Conservation (phyloP, 92 coral and sea anemone genomes). For the Isaurus tuberculatus region DNA sequence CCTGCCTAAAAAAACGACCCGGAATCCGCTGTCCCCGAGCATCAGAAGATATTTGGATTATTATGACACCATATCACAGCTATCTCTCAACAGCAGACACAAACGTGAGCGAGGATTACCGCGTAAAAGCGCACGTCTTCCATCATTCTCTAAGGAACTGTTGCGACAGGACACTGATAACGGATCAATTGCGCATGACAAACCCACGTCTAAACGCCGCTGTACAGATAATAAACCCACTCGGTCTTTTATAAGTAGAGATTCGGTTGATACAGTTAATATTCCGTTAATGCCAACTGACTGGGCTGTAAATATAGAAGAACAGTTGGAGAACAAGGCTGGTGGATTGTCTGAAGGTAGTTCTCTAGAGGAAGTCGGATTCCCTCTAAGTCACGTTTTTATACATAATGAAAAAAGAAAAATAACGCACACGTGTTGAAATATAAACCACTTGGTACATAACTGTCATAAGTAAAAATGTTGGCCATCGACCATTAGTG, state of each 20-base stretch:
- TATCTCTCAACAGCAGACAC: conserved; percentile 56
- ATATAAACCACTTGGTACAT: no score
- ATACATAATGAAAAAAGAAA: no score
- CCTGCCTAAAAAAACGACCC: conserved; percentile 69
- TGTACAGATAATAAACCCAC: background rate
- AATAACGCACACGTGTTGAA: no score
- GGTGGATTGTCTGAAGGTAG: background rate
- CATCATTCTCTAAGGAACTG: background rate
- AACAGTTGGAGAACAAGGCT: conserved; percentile 22
- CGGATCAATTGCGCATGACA: conserved; percentile 10
- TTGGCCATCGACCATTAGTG: no score
- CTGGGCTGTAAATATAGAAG: conserved; percentile 53
- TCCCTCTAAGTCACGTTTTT: background rate
- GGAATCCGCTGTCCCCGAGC: conserved; percentile 69
- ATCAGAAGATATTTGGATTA: conserved; percentile 68
- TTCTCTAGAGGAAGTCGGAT: background rate
- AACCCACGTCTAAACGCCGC: conserved; percentile 12
- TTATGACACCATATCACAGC: conserved; percentile 50
- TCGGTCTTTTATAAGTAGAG: conserved; percentile 1
- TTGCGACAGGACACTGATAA: background rate
- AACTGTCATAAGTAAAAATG: no score
- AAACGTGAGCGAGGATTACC: conserved; percentile 51
- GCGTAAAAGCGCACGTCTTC: background rate
- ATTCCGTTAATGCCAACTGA: conserved; percentile 51
- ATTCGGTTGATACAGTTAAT: conserved; percentile 58